Evolutionary conservation across 2,797 vertebrate genomes (phyloP).

Genomic region (Sebastes hubbsi): DNA sequence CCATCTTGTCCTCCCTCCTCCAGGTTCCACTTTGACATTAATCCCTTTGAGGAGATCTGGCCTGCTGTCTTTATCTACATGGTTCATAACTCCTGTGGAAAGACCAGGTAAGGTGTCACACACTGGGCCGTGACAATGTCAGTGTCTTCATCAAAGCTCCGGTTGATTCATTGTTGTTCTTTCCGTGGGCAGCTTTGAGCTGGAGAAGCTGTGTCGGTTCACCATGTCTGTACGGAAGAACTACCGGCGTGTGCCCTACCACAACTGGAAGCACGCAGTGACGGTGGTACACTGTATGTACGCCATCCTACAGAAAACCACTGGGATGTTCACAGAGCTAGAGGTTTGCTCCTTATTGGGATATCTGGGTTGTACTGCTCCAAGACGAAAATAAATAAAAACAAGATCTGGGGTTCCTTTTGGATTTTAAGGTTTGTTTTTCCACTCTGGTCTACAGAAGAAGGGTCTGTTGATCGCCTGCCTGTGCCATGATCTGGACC

Average conservation of each 20-base stretch:
- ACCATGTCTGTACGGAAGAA: slow-evolving; percentile 99
- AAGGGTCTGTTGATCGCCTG: slow-evolving; percentile 97
- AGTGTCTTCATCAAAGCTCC: neutral
- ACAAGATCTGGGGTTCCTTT: neutral
- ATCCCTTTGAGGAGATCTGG: slow-evolving; percentile 96
- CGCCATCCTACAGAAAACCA: slow-evolving; percentile 91
- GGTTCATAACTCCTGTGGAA: slow-evolving; percentile 95
- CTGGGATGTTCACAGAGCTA: slow-evolving; percentile 92
- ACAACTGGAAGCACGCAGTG: slow-evolving; percentile 99
- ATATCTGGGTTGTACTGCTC: neutral
- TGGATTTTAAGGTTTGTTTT: neutral
- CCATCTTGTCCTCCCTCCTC: slow-evolving; percentile 12
- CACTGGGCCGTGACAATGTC: neutral
- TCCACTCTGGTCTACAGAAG: slow-evolving; percentile 79
- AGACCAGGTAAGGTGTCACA: slow-evolving; percentile 85
- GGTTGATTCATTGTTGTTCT: neutral
- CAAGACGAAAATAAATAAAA: neutral
- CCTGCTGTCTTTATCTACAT: slow-evolving; percentile 97
- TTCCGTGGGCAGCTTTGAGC: slow-evolving; percentile 88
- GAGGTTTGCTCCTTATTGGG: slow-evolving; percentile 84
- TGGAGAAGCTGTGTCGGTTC: slow-evolving; percentile 97
- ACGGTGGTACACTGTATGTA: slow-evolving; percentile 99
- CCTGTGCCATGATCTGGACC: slow-evolving; percentile 97
- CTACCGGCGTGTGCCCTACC: slow-evolving; percentile 97
- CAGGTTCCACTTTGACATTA: slow-evolving; percentile 98